Evolutionary conservation across 2,113 vertebrate genomes (phyloP).

Genomic region (Bombycilla garrulus): DNA sequence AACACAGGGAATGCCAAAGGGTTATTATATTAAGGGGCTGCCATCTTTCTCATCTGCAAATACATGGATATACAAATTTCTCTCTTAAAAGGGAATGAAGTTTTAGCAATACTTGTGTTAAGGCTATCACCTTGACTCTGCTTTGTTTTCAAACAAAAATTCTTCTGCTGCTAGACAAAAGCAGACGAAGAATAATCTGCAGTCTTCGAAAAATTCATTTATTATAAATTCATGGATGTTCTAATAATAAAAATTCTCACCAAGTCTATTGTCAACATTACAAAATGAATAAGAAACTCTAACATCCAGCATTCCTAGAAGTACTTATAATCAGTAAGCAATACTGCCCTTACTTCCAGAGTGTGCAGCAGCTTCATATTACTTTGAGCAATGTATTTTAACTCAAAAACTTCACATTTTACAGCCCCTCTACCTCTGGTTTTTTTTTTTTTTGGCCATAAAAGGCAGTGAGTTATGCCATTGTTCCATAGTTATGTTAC

Average conservation of each 20-base stretch:
- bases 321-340: constrained; percentile 13
- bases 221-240: constrained; percentile 45
- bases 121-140: background rate
- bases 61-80: background rate
- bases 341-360: background rate
- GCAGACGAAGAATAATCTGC: background rate
- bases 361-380: background rate
- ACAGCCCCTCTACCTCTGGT: background rate
- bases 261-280: constrained; percentile 23
- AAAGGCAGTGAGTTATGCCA: background rate
- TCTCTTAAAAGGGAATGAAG: background rate
- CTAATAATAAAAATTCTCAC: constrained; percentile 59
- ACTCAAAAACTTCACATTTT: background rate
- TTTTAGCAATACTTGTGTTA: background rate
- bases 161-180: background rate
- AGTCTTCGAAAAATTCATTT: constrained; percentile 62
- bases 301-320: constrained; percentile 14
- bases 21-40: background rate
- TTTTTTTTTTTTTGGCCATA: background rate
- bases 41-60: background rate
- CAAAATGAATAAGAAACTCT: constrained; percentile 61
- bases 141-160: background rate
- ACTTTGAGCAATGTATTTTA: background rate
- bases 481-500: background rate
- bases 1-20: background rate